Evolutionary conservation across 2,113 vertebrate genomes (phyloP), one percentile per base, ranked within the genome.

Genomic region (Struthio camelus): DNA sequence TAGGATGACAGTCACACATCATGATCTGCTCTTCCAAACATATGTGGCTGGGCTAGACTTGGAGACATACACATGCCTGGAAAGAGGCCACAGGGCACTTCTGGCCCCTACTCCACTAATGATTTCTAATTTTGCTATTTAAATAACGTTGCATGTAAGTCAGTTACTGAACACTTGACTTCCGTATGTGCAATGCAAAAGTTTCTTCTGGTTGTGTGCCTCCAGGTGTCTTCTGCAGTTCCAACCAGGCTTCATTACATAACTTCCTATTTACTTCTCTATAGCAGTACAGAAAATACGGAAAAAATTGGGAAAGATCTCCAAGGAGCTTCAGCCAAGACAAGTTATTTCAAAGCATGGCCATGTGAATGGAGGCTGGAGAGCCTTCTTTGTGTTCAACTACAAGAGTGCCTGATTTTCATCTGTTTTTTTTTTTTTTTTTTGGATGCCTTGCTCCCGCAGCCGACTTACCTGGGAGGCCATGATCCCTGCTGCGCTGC

Each of bases 401-500:
- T 12, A 7, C 38, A 27, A 17, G 8, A 66, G 9, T 20, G 18
- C 36, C 38, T 66, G 36, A 32, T 62, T 58, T 46, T 54, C 50
- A 38, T 12, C 25, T 10, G 25, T 9, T 86, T 79, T 40, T 0
- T n/a, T 36, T 44, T 12, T 9, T 86, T 79, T 40, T 0, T n/a
- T 36, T 44, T 12, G n/a, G 23, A 16, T 75, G 64, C 14, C 50
- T 69, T 71, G 18, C n/a, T 80, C 28, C 67, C 30, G 9, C 23
- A 44, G 53, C 32, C 73, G 72, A 5, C 65, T 96, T 75, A 99
- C 99, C 98, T 64, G 97, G 98, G 11, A 99, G 94, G 72, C 98
- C 98, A 0, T 99, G 98, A 11, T 99, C 99, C 16, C 98, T 97
- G 76, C 98, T 78, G 4, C 98, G 95, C 61, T 99, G 98, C 98